Evolutionary conservation across 2,888 invertebrate species (phyloP).

Genomic region (Lycia hirtaria): DNA sequence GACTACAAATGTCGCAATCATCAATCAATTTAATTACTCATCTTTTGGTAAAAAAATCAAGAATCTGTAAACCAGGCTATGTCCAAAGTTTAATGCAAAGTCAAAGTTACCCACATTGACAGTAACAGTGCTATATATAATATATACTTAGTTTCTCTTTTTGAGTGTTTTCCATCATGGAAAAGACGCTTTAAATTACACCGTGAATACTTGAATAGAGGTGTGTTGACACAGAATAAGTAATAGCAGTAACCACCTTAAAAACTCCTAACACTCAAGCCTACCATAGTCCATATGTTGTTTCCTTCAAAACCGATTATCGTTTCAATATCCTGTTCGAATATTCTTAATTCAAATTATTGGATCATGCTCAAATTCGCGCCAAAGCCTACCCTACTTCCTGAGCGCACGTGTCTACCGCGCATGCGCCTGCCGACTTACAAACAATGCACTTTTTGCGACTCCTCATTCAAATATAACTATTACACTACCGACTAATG

Average conservation of each 20-base stretch:
- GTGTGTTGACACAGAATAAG: background rate
- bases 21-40: no score
- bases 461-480: constrained; percentile 77
- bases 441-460: constrained; percentile 80
- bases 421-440: constrained; percentile 67
- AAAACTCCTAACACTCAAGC: constrained; percentile 43
- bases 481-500: constrained; percentile 70
- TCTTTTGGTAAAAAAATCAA: no score
- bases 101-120: no score
- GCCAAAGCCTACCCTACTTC: constrained; percentile 79
- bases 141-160: no score
- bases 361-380: constrained; percentile 75
- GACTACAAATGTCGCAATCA: no score
- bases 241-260: background rate
- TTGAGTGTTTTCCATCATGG: no score
- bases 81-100: no score
- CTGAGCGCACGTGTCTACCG: constrained; percentile 70
- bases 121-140: no score
- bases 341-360: constrained; percentile 65
- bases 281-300: constrained; percentile 75
- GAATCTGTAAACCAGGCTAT: no score
- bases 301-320: constrained; percentile 68
- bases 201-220: no score
- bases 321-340: constrained; percentile 80
- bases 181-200: no score